phyloP scores from a whole-genome alignment of 2,888 invertebrate species.

The Oasisia sp. region DNA sequence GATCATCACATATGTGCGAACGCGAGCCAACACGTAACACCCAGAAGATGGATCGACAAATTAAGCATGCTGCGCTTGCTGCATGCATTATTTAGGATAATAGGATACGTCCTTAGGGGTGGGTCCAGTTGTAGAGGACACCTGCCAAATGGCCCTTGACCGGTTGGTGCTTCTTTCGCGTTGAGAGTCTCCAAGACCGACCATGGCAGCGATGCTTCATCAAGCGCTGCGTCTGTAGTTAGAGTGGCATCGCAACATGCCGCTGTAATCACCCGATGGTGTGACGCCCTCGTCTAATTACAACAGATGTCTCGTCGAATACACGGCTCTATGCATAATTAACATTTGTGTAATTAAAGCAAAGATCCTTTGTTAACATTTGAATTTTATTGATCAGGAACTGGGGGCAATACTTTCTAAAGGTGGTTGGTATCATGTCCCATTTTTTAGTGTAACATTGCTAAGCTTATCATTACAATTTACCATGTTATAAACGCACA shows the following conservation, averaged over 20 bases:
- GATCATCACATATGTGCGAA: not conserved
- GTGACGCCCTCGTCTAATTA: not conserved
- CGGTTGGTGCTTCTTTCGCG: not conserved
- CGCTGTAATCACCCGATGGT: not conserved
- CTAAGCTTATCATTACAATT: not conserved
- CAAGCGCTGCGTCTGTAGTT: not conserved
- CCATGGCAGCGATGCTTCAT: not conserved
- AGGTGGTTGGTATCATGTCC: not conserved
- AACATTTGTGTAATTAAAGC: not conserved
- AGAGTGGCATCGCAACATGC: not conserved
- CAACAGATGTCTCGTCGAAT: not conserved
- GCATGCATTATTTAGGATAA: not conserved
- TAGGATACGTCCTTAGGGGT: not conserved
- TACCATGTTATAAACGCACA: not conserved
- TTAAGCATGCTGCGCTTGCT: not conserved
- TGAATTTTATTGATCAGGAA: not conserved
- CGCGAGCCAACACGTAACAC: not conserved
- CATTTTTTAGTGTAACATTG: not conserved
- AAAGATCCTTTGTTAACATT: not conserved
- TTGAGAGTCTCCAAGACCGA: not conserved
- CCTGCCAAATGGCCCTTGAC: not conserved
- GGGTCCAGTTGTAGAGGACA: not conserved
- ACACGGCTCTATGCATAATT: not conserved
- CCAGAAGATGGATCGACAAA: not conserved
- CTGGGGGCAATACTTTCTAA: not conserved